Conservation (phyloP, 2,888 invertebrate species). For the Tipula confusa region DNA sequence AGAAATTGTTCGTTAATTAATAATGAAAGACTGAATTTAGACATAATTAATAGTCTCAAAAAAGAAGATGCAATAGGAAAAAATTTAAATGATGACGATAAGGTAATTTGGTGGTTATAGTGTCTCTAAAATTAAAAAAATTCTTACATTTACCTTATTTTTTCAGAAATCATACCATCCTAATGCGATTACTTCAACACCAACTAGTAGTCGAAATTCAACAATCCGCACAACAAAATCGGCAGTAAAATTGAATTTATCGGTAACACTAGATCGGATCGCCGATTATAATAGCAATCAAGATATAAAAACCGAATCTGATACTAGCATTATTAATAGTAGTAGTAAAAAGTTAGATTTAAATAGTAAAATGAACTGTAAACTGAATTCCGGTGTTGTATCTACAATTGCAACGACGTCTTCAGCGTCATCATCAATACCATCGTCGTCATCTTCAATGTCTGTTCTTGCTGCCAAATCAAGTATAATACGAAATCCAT, state of each 20-base stretch:
- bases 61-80: neutral
- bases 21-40: slow-evolving; percentile 38
- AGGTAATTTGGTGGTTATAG: slow-evolving; percentile 25
- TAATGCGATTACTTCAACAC: slow-evolving; percentile 26
- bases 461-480: slow-evolving; percentile 33
- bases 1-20: slow-evolving; percentile 44
- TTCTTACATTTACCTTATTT: neutral
- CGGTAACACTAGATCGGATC: slow-evolving; percentile 41
- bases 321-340: neutral
- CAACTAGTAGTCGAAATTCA: slow-evolving; percentile 13
- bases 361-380: slow-evolving; percentile 27
- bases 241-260: slow-evolving; percentile 49
- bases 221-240: slow-evolving; percentile 40
- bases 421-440: slow-evolving; percentile 34
- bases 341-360: slow-evolving; percentile 28
- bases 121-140: neutral
- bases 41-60: slow-evolving; percentile 32
- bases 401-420: neutral
- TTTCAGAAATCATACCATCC: slow-evolving; percentile 13
- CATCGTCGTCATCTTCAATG: slow-evolving; percentile 32
- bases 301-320: slow-evolving; percentile 21
- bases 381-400: neutral
- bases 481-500: neutral
- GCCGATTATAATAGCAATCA: neutral
- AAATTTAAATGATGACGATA: slow-evolving; percentile 30